Evolutionary conservation across 2,888 invertebrate genomes (phyloP).

Genomic region (Tuta absoluta): DNA sequence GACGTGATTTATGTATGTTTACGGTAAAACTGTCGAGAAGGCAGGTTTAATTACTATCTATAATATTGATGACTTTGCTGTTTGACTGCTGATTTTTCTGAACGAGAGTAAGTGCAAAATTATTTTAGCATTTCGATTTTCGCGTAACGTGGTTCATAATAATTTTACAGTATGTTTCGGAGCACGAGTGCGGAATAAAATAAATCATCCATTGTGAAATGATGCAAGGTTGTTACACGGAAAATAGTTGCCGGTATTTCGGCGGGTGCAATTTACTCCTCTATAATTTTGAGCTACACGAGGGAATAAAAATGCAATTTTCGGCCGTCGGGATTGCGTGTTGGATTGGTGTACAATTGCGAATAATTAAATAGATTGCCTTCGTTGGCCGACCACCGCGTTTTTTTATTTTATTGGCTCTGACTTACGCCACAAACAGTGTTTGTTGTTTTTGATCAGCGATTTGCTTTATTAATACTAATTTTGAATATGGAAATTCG

Average conservation of each 20-base stretch:
- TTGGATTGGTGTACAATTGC: constrained; percentile 55
- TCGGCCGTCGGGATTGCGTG: constrained; percentile 58
- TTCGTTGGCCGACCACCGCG: constrained; percentile 10
- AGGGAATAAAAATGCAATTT: constrained; percentile 69
- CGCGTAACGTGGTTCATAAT: neutral
- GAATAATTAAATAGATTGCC: constrained; percentile 64
- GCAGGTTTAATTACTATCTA: too few species aligned
- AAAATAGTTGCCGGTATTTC: constrained; percentile 34
- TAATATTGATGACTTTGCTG: too few species aligned
- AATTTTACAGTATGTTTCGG: constrained; percentile 1
- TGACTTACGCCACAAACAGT: neutral
- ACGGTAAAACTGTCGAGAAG: too few species aligned
- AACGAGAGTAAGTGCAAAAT: neutral
- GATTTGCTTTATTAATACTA: neutral
- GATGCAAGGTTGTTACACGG: constrained; percentile 10
- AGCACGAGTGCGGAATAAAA: neutral
- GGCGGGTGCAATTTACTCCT: constrained; percentile 53
- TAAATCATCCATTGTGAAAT: constrained; percentile 14
- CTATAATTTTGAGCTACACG: constrained; percentile 59
- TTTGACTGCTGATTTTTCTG: too few species aligned
- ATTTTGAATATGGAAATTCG: neutral
- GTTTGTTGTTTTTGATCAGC: neutral
- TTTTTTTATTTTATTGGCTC: constrained; percentile 17
- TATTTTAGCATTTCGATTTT: neutral
- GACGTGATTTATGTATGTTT: too few species aligned